A percentile compares a stretch with the other conserved stretches of the same genome.
phyloP scores from a whole-genome alignment of 2,888 invertebrate species.

The Tenodera sinensis region DNA sequence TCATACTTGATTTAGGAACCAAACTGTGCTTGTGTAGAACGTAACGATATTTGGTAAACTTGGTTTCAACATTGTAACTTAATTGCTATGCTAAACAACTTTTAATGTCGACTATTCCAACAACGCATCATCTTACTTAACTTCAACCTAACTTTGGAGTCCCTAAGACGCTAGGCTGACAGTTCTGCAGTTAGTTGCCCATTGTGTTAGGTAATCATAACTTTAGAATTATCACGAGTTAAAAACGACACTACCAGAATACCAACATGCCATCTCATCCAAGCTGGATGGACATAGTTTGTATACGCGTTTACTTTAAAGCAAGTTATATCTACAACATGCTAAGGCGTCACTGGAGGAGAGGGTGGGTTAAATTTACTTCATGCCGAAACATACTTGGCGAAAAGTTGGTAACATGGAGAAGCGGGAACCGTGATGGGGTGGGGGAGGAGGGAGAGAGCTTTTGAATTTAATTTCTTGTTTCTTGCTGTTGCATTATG shows the following conservation, averaged over 20 bases:
- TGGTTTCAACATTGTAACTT: too few species aligned
- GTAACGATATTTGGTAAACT: too few species aligned
- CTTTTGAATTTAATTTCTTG: slow-evolving; percentile 3
- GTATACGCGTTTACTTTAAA: not conserved
- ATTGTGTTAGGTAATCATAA: not conserved
- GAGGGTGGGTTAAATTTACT: not conserved
- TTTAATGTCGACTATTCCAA: too few species aligned
- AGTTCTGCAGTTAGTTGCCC: not conserved
- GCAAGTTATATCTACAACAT: not conserved
- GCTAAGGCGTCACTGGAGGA: not conserved
- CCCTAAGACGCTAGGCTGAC: not conserved
- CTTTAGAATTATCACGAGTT: not conserved
- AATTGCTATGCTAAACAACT: too few species aligned
- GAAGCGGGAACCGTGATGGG: not conserved
- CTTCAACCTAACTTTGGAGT: too few species aligned
- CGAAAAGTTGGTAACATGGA: not conserved
- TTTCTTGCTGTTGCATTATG: not conserved
- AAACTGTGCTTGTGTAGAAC: too few species aligned
- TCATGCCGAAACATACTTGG: not conserved
- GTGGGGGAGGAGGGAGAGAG: not conserved
- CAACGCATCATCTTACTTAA: too few species aligned
- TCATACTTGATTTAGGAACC: too few species aligned
- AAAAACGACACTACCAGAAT: not conserved
- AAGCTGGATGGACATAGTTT: not conserved
- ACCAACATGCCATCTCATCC: not conserved